Conservation (phyloP, 2,113 vertebrate genomes). For the Festucalex cinctus region DNA sequence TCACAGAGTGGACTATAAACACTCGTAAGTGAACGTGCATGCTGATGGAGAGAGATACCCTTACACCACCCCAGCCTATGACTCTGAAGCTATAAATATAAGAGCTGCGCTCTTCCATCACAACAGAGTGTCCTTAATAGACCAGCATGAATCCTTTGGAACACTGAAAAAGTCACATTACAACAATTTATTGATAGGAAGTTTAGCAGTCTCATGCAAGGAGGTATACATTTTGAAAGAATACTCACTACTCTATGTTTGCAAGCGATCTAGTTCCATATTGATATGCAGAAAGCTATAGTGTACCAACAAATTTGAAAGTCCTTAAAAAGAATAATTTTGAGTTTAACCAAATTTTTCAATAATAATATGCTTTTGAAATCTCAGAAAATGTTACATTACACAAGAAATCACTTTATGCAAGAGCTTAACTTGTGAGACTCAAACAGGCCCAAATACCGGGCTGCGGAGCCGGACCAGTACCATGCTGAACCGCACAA, state of each 20-base stretch:
- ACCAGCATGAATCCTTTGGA: slow-evolving; percentile 60
- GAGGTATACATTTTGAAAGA: background rate
- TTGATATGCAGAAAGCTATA: no score
- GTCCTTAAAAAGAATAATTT: no score
- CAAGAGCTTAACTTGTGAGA: no score
- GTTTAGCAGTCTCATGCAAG: background rate
- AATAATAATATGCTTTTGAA: no score
- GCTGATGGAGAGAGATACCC: slow-evolving; percentile 53
- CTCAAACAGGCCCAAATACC: no score
- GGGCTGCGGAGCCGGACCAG: no score
- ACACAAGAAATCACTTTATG: no score
- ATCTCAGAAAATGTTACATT: no score
- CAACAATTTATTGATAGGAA: slow-evolving; percentile 20
- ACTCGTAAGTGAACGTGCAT: slow-evolving; percentile 46
- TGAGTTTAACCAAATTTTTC: no score
- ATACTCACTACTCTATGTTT: background rate
- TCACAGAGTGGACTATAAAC: slow-evolving; percentile 23
- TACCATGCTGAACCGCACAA: no score
- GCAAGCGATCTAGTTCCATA: background rate
- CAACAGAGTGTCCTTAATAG: slow-evolving; percentile 52
- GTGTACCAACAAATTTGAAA: no score
- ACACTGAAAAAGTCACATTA: slow-evolving; percentile 30
- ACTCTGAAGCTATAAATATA: slow-evolving; percentile 71
- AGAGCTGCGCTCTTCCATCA: slow-evolving; percentile 34
- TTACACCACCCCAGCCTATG: slow-evolving; percentile 53